phyloP scores from a whole-genome alignment of 2,797 vertebrate genomes.

The Octomys mimax region DNA sequence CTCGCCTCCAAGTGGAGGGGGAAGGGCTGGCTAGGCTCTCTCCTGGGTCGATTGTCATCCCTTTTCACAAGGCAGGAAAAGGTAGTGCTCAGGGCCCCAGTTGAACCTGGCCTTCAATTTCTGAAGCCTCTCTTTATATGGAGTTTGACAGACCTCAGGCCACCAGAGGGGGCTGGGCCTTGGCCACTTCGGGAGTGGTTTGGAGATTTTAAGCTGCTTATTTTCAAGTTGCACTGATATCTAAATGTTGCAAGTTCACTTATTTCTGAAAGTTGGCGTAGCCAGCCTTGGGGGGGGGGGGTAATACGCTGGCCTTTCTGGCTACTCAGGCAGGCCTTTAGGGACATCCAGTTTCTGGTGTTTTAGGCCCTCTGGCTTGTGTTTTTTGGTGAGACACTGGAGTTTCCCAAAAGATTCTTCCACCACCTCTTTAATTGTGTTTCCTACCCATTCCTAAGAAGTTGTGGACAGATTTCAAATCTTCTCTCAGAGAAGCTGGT shows the following conservation, averaged over 20 bases:
- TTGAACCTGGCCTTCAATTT: background rate
- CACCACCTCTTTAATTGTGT: background rate
- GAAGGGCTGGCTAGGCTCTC: background rate
- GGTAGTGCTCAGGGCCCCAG: background rate
- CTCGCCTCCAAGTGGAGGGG: background rate
- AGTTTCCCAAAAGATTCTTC: conserved; percentile 3
- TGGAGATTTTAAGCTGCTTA: background rate
- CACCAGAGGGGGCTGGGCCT: background rate
- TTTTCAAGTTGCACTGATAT: conserved; percentile 55
- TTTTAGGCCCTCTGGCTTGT: background rate
- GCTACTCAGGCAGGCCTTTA: background rate
- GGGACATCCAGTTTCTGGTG: fast-evolving
- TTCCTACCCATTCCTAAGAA: background rate
- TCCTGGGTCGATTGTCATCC: background rate
- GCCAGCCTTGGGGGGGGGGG: background rate
- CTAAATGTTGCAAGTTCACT: conserved; percentile 32
- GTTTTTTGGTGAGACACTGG: background rate
- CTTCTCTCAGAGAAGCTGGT: background rate
- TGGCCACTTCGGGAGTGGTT: background rate
- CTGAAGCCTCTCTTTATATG: background rate
- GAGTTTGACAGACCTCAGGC: background rate
- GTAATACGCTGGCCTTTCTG: background rate
- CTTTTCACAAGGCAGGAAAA: conserved; percentile 32
- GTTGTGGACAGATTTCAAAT: conserved; percentile 4
- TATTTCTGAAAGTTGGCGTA: background rate